Base-by-base conservation (phyloP, 2,797 vertebrate species). In the Danio albolineatus region DNA sequence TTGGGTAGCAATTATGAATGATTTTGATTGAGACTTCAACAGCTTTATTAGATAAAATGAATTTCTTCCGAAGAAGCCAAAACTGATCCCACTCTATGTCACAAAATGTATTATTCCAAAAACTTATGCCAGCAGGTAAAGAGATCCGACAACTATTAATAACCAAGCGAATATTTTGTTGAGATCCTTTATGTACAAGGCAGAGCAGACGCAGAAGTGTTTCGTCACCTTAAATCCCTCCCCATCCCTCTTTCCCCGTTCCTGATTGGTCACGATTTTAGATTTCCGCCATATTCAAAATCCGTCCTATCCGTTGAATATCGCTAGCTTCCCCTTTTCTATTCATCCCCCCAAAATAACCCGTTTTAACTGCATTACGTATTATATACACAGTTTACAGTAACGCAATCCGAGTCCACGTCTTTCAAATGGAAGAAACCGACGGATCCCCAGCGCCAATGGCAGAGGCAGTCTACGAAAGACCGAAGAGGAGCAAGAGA, bases 261-360 rank as follows among this genome's bases (percentile, higher is more conserved):
- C 73, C 75, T 85, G 38, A 93, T 93, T 93, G 92, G 92, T 76
- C 65, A 5, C 36, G 49, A 38, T 60, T 71, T 72, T 65, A 82
- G 84, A 79, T 67, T 88, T 92, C 91, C 92, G 91, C 89, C 91
- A 90, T 90, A 87, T 93, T 93, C 91, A 92, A 93, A 92, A 74
- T 64, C 41, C 74, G 64, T 79, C 61, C 38, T 14, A 64, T 73
- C 17, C 1, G 46, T 71, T 85, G 82, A 76, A 44, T 73, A 57
- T 14, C 13, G 3, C 9, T 0, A 39, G 12, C 57, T 67, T 46
- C 64, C 66, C 9, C n/a, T 38, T 46, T n/a, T 49, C 6, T 7
- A 49, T 41, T 53, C 51, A 36, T 28, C 28, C 9, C 49, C 36
- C 17, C n/a, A 17, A 56, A 46, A 44, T 6, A 36, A 9, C 1